A percentile compares a stretch with the other conserved stretches of the same genome.
These are phyloP conservation scores for Lepus townsendii DNA, from an alignment of 2,797 vertebrate genomes.

Conservation along the genomic window DNA sequence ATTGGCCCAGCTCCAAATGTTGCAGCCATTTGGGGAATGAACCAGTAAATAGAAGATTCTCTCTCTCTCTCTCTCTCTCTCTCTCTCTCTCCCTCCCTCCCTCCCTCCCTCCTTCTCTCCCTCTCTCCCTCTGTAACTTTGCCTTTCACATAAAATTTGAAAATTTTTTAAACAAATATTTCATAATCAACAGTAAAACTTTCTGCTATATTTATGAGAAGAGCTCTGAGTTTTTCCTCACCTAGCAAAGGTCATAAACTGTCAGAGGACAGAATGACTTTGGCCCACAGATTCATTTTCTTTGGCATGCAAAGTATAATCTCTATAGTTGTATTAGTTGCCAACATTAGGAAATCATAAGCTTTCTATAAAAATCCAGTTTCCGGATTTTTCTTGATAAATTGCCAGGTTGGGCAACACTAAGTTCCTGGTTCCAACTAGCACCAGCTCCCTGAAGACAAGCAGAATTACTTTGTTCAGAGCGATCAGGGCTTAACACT, in stretches of 20 bases:
- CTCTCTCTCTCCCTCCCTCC: too few relatives aligned
- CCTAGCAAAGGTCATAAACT: constrained; percentile 45
- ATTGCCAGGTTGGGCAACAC: not conserved
- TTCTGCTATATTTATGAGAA: constrained; percentile 16
- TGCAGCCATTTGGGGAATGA: too few relatives aligned
- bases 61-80: too few relatives aligned
- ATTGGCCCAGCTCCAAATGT: too few relatives aligned
- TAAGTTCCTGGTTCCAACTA: not conserved
- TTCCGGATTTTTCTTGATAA: constrained; percentile 61
- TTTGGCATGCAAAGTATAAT: constrained; percentile 28
- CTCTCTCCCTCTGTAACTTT: too few relatives aligned
- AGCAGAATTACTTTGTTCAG: not conserved
- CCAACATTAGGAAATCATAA: constrained; percentile 55
- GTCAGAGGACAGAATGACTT: not conserved
- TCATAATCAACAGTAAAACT: constrained; percentile 23
- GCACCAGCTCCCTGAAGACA: not conserved
- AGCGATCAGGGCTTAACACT: not conserved
- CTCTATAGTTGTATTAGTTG: constrained; percentile 30
- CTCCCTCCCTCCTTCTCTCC: too few relatives aligned
- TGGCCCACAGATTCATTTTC: not conserved
- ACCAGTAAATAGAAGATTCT: too few relatives aligned
- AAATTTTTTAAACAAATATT: constrained; percentile 35
- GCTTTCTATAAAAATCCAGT: constrained; percentile 18
- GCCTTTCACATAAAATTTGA: too few relatives aligned
- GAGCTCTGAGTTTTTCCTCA: constrained; percentile 38